These are phyloP conservation scores for Pemphigus obesinymphae DNA, from an alignment of 1,140 invertebrate genomes.

Conservation along the genomic window DNA sequence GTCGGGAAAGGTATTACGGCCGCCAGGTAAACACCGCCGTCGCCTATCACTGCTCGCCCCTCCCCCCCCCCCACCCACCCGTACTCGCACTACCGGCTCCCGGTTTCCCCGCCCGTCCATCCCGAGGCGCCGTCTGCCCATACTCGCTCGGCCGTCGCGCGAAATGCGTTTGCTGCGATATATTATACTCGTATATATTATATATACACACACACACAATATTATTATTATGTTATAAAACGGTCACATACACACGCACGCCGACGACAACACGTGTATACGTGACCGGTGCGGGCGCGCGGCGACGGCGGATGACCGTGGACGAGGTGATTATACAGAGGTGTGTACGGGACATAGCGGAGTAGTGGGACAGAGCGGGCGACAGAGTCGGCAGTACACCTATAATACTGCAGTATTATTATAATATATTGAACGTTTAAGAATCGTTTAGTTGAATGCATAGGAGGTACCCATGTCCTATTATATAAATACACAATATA, in stretches of 20 bases:
- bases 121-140: background rate
- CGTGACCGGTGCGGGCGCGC: background rate
- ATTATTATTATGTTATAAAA: background rate
- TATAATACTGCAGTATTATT: background rate
- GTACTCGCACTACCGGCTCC: background rate
- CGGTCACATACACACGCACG: background rate
- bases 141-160: background rate
- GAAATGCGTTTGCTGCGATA: background rate
- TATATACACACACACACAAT: background rate
- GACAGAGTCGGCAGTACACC: background rate
- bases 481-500: too few species aligned
- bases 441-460: background rate
- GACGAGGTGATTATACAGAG: background rate
- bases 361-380: background rate
- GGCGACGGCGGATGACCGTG: background rate
- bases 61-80: too few species aligned
- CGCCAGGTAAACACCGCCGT: constrained; percentile 34
- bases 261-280: constrained; percentile 15
- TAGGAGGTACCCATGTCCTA: too few species aligned
- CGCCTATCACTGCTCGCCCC: background rate
- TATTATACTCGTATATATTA: background rate
- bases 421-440: background rate
- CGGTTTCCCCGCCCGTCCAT: too few species aligned
- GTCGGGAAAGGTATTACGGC: constrained; percentile 27
- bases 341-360: too few species aligned